Percentiles rank a stretch among this genome's conserved stretches.
Conservation (phyloP, 2,888 invertebrate genomes). For the Arctia plantaginis region DNA sequence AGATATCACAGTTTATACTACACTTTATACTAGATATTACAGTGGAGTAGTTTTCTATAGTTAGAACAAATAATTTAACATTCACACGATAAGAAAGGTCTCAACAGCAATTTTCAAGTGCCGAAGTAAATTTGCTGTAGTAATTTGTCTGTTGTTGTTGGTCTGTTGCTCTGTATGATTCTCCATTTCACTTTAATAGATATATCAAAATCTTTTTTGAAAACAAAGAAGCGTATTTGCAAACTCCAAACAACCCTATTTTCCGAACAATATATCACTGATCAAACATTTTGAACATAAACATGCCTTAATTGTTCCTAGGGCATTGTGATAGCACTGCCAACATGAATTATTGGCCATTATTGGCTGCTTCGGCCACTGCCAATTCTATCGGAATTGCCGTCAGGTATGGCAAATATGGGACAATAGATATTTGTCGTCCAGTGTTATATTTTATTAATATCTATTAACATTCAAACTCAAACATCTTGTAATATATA, state of each 20-base stretch:
- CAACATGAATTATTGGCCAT: slow-evolving; percentile 29
- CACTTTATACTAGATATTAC: too few relatives aligned
- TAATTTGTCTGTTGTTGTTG: too few relatives aligned
- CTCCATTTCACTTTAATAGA: not conserved
- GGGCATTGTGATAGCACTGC: slow-evolving; percentile 25
- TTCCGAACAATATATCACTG: slow-evolving; percentile 16
- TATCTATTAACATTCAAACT: not conserved
- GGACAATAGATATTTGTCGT: slow-evolving; percentile 19
- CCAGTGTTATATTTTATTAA: not conserved
- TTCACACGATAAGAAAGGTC: too few relatives aligned
- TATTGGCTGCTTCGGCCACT: slow-evolving; percentile 30
- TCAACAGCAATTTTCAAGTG: too few relatives aligned
- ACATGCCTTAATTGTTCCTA: slow-evolving; percentile 31
- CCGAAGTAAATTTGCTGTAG: too few relatives aligned
- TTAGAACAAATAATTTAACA: too few relatives aligned
- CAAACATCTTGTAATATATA: too few relatives aligned
- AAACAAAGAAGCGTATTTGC: not conserved
- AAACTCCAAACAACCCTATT: not conserved
- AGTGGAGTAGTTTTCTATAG: too few relatives aligned
- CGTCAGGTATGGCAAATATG: slow-evolving; percentile 30
- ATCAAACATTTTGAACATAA: slow-evolving; percentile 21
- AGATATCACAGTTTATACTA: too few relatives aligned
- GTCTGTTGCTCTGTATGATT: not conserved
- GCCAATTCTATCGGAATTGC: slow-evolving; percentile 18
- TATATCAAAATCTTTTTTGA: not conserved